These are phyloP conservation scores for Ophthalmolycus amberensis DNA, from an alignment of 2,113 vertebrate genomes.

Conservation along the genomic window DNA sequence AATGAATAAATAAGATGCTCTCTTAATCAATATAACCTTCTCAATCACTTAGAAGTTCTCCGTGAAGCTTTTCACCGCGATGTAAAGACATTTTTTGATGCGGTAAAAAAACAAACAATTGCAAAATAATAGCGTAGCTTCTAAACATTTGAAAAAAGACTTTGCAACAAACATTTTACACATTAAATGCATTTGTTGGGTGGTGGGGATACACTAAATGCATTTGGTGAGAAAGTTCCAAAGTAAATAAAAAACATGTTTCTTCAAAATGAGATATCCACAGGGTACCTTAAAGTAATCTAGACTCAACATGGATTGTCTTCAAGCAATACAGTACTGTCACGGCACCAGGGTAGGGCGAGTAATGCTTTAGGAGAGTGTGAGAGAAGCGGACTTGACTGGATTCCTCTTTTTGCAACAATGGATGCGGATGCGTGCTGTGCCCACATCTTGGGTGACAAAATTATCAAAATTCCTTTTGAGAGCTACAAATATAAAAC, in stretches of 20 bases:
- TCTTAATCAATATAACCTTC: not conserved
- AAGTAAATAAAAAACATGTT: conserved; percentile 7
- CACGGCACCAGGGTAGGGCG: conserved; percentile 10
- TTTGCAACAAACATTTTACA: not conserved
- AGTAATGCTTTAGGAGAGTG: not conserved
- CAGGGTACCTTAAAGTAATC: conserved; percentile 24
- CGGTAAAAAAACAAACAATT: not conserved
- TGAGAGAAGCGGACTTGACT: conserved; percentile 15
- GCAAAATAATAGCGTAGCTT: not conserved
- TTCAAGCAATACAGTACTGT: conserved; percentile 21
- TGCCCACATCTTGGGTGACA: not conserved
- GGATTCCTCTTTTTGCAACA: not conserved
- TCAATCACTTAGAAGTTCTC: not conserved
- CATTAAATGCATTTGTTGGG: not conserved
- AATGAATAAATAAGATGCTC: conserved; percentile 8
- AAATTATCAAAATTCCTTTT: not conserved
- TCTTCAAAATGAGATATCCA: conserved; percentile 26
- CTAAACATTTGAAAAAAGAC: not conserved
- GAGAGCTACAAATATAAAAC: not conserved
- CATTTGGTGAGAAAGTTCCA: not conserved
- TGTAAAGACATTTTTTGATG: not conserved
- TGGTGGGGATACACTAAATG: not conserved
- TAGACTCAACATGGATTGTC: not conserved
- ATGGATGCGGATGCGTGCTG: not conserved
- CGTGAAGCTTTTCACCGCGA: not conserved